Base-by-base conservation (phyloP, 2,797 vertebrate species). In the Psittacula echo region DNA sequence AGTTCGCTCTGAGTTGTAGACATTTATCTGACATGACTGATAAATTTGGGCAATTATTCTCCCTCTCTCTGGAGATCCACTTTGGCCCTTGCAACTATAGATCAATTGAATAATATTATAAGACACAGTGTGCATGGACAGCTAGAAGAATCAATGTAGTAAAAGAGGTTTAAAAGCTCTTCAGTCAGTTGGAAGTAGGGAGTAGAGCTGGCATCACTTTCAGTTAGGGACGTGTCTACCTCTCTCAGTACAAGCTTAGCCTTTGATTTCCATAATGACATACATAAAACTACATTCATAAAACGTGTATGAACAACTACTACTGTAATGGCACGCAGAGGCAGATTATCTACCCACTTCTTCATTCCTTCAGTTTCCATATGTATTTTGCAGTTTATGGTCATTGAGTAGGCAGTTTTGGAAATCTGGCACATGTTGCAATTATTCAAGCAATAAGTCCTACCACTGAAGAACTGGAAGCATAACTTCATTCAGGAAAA, bases 251-350 rank as follows among this genome's bases (percentile, higher is more conserved):
- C 72, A 89, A 91, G 65, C 45, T 74, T 74, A 80, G 64, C 45
- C 83, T 94, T 95, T 93, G 83, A 91, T 85, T 96, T 96, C 78
- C 70, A 74, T 95, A 94, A 91, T 65, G 90, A 62, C 79, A 87
- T 94, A 75, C 71, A 47, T 91, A 87, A 96, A 95, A 89, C 71
- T 75, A 82, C 56, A 48, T 81, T 93, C 73, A 72, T 79, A 53
- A n/a, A 90, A 94, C 5, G 39, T 94, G 72, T 80, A 88, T 1
- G 72, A 89, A 87, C 76, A 93, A 85, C 70, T 86, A 44, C 30
- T 85, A 66, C 85, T 82, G 48, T 87, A 94, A 94, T 76, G 93
- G 58, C 65, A 72, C 66, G 65, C 44, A 60, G 9, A 67, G 58
- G 64, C 87, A 92, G 81, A 83, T 85, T 81, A 67, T 58, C 76